These are phyloP conservation scores for Semibalanus balanoides DNA, from an alignment of 1,140 invertebrate genomes.

Conservation along the genomic window DNA sequence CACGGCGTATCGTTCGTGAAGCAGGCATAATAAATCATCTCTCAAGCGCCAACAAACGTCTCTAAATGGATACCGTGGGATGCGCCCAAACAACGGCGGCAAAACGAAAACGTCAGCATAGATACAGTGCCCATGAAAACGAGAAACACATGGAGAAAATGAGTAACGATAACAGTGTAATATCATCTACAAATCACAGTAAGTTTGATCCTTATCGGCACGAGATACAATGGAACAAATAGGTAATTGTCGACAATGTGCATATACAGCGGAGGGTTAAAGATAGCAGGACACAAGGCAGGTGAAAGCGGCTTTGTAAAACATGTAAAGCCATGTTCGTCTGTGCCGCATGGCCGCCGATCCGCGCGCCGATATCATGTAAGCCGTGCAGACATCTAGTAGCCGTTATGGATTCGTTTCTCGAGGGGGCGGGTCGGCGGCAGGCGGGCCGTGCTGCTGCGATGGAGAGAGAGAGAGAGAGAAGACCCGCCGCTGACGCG, in stretches of 20 bases:
- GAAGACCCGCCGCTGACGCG: too few species aligned
- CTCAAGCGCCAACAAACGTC: not conserved
- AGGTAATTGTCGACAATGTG: not conserved
- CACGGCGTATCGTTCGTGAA: not conserved
- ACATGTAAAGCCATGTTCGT: not conserved
- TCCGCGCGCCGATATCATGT: not conserved
- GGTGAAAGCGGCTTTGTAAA: not conserved
- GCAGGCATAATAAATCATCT: not conserved
- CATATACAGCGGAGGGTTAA: not conserved
- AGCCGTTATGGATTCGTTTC: not conserved
- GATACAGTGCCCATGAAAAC: not conserved
- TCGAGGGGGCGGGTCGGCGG: too few species aligned
- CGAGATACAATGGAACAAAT: not conserved
- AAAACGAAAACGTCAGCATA: not conserved
- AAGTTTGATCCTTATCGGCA: not conserved
- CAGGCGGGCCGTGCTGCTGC: not conserved
- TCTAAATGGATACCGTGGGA: not conserved
- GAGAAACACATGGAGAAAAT: not conserved
- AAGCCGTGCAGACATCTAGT: not conserved
- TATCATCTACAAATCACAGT: constrained; percentile 2
- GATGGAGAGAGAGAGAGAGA: not conserved
- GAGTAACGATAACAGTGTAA: not conserved
- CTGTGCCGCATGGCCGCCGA: too few species aligned
- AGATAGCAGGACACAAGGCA: not conserved
- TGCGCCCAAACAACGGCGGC: not conserved